Percentiles rank a stretch among this genome's conserved stretches.
These are phyloP conservation scores for Anadara kagoshimensis DNA, from an alignment of 1,140 invertebrate genomes.

Conservation along the genomic window DNA sequence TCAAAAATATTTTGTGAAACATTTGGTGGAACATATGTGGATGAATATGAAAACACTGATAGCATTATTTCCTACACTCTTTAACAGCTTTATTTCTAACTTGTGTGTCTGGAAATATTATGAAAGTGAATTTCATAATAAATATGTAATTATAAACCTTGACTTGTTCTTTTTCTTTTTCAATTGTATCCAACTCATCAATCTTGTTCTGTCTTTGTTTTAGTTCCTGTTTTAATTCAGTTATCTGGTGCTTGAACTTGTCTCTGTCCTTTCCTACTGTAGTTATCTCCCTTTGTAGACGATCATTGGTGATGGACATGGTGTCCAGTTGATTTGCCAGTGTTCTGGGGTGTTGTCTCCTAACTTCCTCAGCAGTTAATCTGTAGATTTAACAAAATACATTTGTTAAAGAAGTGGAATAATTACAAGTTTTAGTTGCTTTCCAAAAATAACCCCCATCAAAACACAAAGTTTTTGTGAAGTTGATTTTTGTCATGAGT, in stretches of 20 bases:
- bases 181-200: neutral
- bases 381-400: constrained; percentile 47
- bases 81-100: too few species aligned
- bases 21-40: too few species aligned
- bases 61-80: too few species aligned
- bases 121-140: neutral
- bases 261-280: constrained; percentile 27
- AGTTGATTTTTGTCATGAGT: too few species aligned
- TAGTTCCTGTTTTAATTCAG: constrained; percentile 29
- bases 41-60: too few species aligned
- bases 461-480: too few species aligned
- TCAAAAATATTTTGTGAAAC: too few species aligned
- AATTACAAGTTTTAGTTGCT: too few species aligned
- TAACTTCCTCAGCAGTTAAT: constrained; percentile 57
- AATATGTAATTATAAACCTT: neutral
- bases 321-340: constrained; percentile 58
- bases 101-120: too few species aligned
- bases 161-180: neutral
- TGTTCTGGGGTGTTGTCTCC: constrained; percentile 55
- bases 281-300: constrained; percentile 35
- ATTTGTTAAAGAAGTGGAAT: too few species aligned
- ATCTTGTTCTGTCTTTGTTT: constrained; percentile 13
- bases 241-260: constrained; percentile 24
- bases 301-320: constrained; percentile 28
- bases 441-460: too few species aligned